Evolutionary conservation across 1,140 invertebrate genomes (phyloP), one percentile per base, ranked within the genome.

Genomic region (Pinna nobilis): DNA sequence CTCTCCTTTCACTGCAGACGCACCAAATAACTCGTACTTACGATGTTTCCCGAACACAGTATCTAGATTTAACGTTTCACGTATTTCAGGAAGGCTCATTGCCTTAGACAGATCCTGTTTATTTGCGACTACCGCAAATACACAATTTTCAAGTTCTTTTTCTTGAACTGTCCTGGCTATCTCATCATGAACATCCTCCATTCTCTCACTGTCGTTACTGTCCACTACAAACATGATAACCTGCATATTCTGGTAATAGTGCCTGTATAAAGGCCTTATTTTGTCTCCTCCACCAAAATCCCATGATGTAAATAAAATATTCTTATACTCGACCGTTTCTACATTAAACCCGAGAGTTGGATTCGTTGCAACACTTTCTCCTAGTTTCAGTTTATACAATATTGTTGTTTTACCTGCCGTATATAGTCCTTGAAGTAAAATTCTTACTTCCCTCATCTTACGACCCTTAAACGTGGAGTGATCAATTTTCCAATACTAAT

Each of bases 391-490:
- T 91, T 98, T 98, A 88, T 99, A 99, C n/a, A 99, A 91, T 90
- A 99, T 99, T 63, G 98, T 99, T 9, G 98, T 99, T 92, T 99
- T 99, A 76, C 89, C 89, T 70, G 89, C 89, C 37, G 97, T 98
- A 90, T 99, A 98, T 67, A 99, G 91, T 13, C 98, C 98, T 41
- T 99, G 91, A 86, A 99, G 99, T 73, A 99, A 90, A 88, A 99
- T 99, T 84, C 98, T 92, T 94, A 99, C 97, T 92, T 99, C 98
- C n/a, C n/a, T n/a, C n/a, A n/a, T n/a, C n/a, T n/a, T n/a, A n/a
- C n/a, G n/a, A n/a, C n/a, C n/a, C n/a, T n/a, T n/a, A n/a, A n/a
- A n/a, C n/a, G n/a, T n/a, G n/a, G n/a, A n/a, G n/a, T n/a, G n/a
- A n/a, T n/a, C n/a, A n/a, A n/a, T n/a, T n/a, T n/a, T n/a, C n/a